Base-by-base conservation (phyloP, 2,113 vertebrate genomes). In the Microcebus murinus region DNA sequence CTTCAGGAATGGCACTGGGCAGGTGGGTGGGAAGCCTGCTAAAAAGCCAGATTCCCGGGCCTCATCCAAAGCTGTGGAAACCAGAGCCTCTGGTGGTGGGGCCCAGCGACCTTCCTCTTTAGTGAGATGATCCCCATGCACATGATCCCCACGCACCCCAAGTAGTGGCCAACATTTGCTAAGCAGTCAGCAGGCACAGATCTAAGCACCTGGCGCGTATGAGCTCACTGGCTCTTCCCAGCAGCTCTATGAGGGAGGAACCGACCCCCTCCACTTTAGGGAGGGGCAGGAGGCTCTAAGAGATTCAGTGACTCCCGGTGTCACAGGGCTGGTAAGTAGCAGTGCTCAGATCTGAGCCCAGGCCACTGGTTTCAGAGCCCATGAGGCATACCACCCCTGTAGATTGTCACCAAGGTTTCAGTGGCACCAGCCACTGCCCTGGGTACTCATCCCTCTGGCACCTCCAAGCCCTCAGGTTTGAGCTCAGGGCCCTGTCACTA, bases 1-100 rank as follows among this genome's bases (percentile, higher is more conserved):
- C 63, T 25, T 18, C 50, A n/a, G 27, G 27, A 25, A 20, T 25
- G 61, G 61, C 63, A 42, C 23, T 10, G 4, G 29, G 18, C 10
- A 4, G 15, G 31, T 8, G 17, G 74, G 29, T n/a, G 48, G 59
- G 27, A 13, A 18, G 20, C 48, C 21, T 6, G 39, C 48, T 15
- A 15, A 55, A 85, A 63, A 29, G 12, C 48, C 74, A 76, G 73
- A 77, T 77, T 77, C 45, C 29, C 74, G 34, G 74, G 45, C 45
- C 0, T 1, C 17, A 77, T 50, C 8, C 48, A 39, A 50, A 10
- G 2, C 52, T 55, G 52, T 57, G 3, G 2, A 21, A n/a, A 18
- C 34, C 52, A 25, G 50, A 23, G 13, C 36, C 50, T 79, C 48
- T 67, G 45, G 42, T 31, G 29, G 13, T 14, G 10, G 27, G 6